These are phyloP conservation scores for Rapana venosa DNA, from an alignment of 2,888 invertebrate species.

Conservation along the genomic window DNA sequence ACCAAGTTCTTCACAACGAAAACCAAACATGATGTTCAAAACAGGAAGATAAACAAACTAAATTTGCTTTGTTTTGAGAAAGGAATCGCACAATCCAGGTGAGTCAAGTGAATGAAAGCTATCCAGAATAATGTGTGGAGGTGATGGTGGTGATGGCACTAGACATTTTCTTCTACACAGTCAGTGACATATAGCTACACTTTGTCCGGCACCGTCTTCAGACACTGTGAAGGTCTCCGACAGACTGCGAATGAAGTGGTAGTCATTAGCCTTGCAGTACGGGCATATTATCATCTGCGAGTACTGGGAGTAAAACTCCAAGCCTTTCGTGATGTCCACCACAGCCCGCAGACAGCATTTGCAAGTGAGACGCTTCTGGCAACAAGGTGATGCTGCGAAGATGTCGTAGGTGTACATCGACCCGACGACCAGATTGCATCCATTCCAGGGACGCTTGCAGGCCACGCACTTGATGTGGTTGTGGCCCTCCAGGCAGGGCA, in stretches of 20 bases:
- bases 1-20: neutral
- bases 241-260: conserved; percentile 95
- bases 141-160: conserved; percentile 5
- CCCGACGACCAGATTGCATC: conserved; percentile 93
- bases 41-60: neutral
- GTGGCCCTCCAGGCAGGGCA: conserved; percentile 90
- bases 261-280: conserved; percentile 92
- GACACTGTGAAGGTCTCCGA: conserved; percentile 68
- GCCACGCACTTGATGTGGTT: conserved; percentile 76
- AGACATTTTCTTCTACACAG: neutral
- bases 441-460: conserved; percentile 81
- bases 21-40: neutral
- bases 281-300: conserved; percentile 90
- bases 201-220: conserved; percentile 41
- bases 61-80: neutral
- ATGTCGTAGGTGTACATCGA: conserved; percentile 99
- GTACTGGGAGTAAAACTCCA: conserved; percentile 96
- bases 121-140: neutral
- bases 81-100: no score
- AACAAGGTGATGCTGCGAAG: conserved; percentile 97
- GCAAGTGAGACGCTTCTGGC: conserved; percentile 94
- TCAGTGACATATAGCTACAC: conserved; percentile 58
- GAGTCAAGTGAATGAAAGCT: neutral
- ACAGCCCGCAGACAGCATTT: conserved; percentile 94
- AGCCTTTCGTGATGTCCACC: conserved; percentile 88